phyloP scores from a whole-genome alignment of 1,140 invertebrate genomes.

The Heliothis virescens region DNA sequence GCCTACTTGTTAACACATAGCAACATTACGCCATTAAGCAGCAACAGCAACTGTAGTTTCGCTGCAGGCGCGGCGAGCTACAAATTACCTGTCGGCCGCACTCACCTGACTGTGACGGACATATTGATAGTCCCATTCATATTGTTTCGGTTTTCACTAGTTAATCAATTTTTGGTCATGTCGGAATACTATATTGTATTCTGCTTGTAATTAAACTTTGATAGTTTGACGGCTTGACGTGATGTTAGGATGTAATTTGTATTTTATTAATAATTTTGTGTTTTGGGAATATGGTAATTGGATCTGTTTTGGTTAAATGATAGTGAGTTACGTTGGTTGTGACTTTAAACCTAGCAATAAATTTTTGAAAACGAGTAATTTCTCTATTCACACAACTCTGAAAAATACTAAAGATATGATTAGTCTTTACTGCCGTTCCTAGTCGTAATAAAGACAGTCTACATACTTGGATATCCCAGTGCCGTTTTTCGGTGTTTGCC shows the following conservation, averaged over 20 bases:
- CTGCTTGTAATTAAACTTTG: slow-evolving; percentile 31
- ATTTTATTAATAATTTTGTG: background rate
- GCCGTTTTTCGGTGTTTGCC: no score
- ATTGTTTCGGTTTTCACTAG: slow-evolving; percentile 49
- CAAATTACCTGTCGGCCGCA: slow-evolving; percentile 73
- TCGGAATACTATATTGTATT: slow-evolving; percentile 35
- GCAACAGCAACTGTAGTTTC: slow-evolving; percentile 2
- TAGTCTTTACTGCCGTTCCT: no score
- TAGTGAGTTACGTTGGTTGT: no score
- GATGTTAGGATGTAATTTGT: background rate
- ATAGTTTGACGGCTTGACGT: slow-evolving; percentile 4
- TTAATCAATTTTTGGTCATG: slow-evolving; percentile 33
- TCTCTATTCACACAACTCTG: no score
- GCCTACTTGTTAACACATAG: background rate
- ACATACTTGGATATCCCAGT: no score
- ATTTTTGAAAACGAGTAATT: no score
- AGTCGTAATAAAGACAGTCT: no score
- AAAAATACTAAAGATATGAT: no score
- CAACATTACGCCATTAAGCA: background rate
- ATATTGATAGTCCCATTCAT: slow-evolving; percentile 56
- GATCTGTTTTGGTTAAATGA: no score
- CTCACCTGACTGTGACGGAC: slow-evolving; percentile 61
- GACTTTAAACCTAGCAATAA: no score
- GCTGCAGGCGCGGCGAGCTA: slow-evolving; percentile 26
- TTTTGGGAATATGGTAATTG: background rate